Evolutionary conservation across 2,113 vertebrate genomes (phyloP).

Genomic region (Melanocharis versteri): DNA sequence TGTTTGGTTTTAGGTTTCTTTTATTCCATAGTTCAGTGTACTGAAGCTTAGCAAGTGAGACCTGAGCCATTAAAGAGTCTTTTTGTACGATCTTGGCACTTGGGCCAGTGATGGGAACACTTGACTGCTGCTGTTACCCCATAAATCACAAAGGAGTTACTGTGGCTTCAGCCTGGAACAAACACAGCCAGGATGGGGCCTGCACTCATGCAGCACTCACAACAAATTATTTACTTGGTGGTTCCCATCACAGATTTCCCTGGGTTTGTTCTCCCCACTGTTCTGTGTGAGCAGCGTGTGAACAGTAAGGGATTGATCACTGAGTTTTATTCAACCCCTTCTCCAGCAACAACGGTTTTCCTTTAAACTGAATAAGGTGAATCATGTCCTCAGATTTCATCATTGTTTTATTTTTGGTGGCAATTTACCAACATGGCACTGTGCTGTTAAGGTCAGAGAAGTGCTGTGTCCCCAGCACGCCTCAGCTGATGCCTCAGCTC

Average conservation of each 20-base stretch:
- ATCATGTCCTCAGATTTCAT: neutral
- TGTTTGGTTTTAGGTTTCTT: constrained; percentile 15
- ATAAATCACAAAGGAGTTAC: neutral
- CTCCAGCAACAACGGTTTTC: neutral
- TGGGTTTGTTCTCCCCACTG: neutral
- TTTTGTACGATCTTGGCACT: neutral
- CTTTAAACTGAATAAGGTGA: neutral
- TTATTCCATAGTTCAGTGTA: neutral
- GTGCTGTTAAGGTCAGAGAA: neutral
- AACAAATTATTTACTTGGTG: neutral
- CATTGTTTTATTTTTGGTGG: neutral
- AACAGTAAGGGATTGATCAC: neutral
- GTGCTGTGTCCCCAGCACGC: neutral
- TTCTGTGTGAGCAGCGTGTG: neutral
- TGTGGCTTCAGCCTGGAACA: neutral
- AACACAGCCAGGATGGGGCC: neutral
- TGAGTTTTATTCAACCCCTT: neutral
- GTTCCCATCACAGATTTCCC: neutral
- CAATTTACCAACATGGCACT: neutral
- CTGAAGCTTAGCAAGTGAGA: neutral
- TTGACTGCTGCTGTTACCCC: neutral
- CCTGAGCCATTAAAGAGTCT: neutral
- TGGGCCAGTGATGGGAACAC: neutral
- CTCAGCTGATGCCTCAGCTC: neutral
- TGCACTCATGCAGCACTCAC: neutral